Base-by-base conservation (phyloP, 2,113 vertebrate species). In the Hystrix brachyura region DNA sequence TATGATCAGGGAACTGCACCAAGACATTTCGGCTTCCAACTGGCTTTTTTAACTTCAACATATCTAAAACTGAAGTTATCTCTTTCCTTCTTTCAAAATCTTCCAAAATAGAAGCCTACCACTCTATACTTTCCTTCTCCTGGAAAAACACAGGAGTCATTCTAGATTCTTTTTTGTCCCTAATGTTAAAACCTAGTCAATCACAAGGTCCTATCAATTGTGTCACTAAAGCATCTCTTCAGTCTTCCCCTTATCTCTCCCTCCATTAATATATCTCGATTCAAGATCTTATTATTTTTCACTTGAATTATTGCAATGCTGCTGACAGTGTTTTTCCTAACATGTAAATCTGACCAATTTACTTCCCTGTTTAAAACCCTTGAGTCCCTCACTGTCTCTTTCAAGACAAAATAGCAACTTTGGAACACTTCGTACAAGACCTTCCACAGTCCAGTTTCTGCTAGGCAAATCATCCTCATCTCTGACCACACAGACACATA, bases 371-470 rank as follows among this genome's bases (percentile, higher is more conserved):
- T 76, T 87, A 78, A 97, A 88, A 91, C 67, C 29, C 53, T 89
- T 76, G 64, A 89, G 29, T 84, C 53, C 57, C 14, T 91, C 64
- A 74, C 4, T 34, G 85, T 74, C 21, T 5, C 34, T 93, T 94
- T 95, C 57, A 88, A 85, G 43, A 95, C 84, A 91, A 94, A 96
- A 91, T 88, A 59, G 65, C 64, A 88, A 38, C 38, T 74, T 87
- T n/a, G 67, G 34, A 96, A 79, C 13, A 60, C 87, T n/a, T 79
- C 5, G 0, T 71, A 51, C 29, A 94, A 46, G 9, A 10, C 38
- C 43, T 53, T 71, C 80, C 85, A 82, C 12, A 32, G 14, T 79
- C 62, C 67, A 72, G 27, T 80, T 67, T 91, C 48, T 57, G 25
- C 29, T 43, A 67, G 46, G 48, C 57, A 85, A 43, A 69, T 89